These are phyloP conservation scores for Steinernema carpocapsae DNA, from an alignment of 2,888 invertebrate genomes.

Conservation along the genomic window DNA sequence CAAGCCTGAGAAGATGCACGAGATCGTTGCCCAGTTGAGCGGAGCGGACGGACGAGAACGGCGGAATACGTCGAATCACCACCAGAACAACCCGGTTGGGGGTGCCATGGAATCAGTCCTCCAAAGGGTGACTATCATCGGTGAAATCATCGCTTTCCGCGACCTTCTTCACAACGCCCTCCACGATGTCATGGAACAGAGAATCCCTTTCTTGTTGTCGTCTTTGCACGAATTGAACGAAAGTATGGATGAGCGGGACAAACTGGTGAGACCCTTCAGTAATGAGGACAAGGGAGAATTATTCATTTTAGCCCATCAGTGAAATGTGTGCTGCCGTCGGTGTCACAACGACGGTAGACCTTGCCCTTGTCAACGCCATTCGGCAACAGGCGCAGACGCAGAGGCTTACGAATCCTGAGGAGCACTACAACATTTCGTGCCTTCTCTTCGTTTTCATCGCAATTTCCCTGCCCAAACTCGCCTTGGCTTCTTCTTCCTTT, in stretches of 20 bases:
- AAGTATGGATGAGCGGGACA: conserved; percentile 51
- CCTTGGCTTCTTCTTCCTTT: conserved; percentile 67
- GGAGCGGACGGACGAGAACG: conserved; percentile 23
- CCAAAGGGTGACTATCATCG: conserved; percentile 95
- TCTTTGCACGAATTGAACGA: conserved; percentile 76
- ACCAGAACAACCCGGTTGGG: conserved; percentile 33
- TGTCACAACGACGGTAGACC: conserved; percentile 89
- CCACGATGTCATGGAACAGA: conserved; percentile 86
- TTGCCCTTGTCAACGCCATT: conserved; percentile 86
- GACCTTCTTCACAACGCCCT: conserved; percentile 91
- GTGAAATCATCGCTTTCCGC: conserved; percentile 93
- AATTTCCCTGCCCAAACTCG: conserved; percentile 51
- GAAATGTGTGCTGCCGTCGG: conserved; percentile 98
- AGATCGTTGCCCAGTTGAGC: conserved; percentile 39
- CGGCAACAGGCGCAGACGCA: conserved; percentile 76
- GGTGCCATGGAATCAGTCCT: conserved; percentile 75
- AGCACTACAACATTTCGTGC: conserved; percentile 77
- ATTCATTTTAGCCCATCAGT: conserved; percentile 79
- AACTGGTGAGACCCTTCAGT: conserved; percentile 42
- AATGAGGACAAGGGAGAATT: conserved; percentile 30
- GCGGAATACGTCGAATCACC: conserved; percentile 36
- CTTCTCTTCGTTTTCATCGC: conserved; percentile 93
- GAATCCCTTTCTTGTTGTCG: conserved; percentile 92
- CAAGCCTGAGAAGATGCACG: conserved; percentile 73
- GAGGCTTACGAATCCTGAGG: conserved; percentile 48